Conservation (phyloP, 1,140 invertebrate species). For the Drosophila nannoptera region DNA sequence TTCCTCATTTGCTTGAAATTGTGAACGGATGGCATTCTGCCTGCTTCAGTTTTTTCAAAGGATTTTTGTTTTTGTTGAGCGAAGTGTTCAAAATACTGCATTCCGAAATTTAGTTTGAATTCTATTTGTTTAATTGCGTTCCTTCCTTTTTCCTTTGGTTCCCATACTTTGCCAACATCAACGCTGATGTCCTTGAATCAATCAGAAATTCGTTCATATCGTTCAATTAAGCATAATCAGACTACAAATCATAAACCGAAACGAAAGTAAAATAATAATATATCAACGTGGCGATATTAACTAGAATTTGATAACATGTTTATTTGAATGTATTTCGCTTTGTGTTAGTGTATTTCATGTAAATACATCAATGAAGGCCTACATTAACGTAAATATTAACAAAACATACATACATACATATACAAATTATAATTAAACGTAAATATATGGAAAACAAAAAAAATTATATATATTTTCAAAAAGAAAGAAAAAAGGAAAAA, state of each 20-base stretch:
- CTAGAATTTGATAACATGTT: conserved; percentile 22
- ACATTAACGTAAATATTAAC: conserved; percentile 8
- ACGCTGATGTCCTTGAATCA: not conserved
- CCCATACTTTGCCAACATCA: not conserved
- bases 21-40: not conserved
- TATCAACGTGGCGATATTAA: conserved; percentile 27
- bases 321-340: conserved; percentile 16
- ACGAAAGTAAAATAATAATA: not conserved
- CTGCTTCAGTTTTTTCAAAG: not conserved
- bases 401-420: conserved; percentile 13
- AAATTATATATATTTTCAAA: not conserved
- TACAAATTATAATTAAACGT: conserved; percentile 7
- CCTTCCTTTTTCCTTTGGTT: not conserved
- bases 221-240: conserved; percentile 41
- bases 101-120: conserved; percentile 1
- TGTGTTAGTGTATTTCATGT: conserved; percentile 12
- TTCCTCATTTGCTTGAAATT: not conserved
- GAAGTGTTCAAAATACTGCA: not conserved
- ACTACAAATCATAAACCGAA: conserved; percentile 4
- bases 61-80: not conserved
- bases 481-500: conserved; percentile 20
- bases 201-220: conserved; percentile 36
- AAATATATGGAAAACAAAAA: conserved; percentile 10
- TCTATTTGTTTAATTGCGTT: not conserved
- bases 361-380: conserved; percentile 18